Base-by-base conservation (phyloP, 2,888 invertebrate genomes). In the Tachina grossa region DNA sequence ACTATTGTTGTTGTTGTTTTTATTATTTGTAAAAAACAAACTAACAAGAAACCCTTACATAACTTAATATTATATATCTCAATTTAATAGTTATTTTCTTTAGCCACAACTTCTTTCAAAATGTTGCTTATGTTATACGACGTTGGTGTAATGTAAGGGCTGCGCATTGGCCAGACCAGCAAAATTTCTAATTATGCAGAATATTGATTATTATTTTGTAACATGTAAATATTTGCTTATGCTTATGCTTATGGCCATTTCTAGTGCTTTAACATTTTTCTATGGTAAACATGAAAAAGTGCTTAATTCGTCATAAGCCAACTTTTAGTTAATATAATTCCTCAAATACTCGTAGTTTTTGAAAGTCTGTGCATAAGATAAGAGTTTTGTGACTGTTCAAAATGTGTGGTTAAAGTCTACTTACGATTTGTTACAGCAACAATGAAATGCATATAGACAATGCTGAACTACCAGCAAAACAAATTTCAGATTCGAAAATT, bases 171-270 rank as follows among this genome's bases (percentile, higher is more conserved):
- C 43, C 59, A 45, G 51, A 39, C 31, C 31, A 41, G 59, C 80
- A 83, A 77, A 85, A 77, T 87, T 87, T 87, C 88, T 88, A 87
- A 88, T 88, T 88, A 88, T 78, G 82, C 63, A 75, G 59, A 85
- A 83, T 80, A 77, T 74, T 76, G 45, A 71, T 59, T 63, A 77
- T 75, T 57, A 68, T 31, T 55, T 41, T n/a, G 65, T 19, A 39
- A n/a, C 31, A 41, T 22, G 9, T 11, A 51, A 8, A 55, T 45
- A 77, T 39, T 19, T 59, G n/a, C 14, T 4, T 74, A 39, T 41
- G 9, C 11, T 63, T 39, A n/a, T n/a, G 1, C 19, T 45, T 51
- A 9, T 68, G 31, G 47, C 14, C 22, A 51, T 53, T 31, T 31
- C 6, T 31, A 31, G 6, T 0, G 0, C 2, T 31, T 31, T 31